phyloP scores from a whole-genome alignment of 2,888 invertebrate genomes.

The Oscheius sp. region DNA sequence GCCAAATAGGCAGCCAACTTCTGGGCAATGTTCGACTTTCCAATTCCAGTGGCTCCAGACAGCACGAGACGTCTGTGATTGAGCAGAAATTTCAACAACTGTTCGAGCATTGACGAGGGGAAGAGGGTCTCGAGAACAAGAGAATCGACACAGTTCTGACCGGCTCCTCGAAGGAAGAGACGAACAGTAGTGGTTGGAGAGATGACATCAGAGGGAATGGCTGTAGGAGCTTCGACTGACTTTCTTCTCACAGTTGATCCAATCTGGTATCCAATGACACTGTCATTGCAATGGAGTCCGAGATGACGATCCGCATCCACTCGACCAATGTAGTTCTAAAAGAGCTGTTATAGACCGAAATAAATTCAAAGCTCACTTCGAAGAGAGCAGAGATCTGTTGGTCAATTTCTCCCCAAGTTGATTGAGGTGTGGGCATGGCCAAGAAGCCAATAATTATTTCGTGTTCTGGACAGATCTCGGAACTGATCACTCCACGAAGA shows the following conservation, averaged over 20 bases:
- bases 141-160: slow-evolving; percentile 88
- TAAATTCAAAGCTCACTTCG: slow-evolving; percentile 37
- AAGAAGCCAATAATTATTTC: slow-evolving; percentile 70
- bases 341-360: slow-evolving; percentile 4
- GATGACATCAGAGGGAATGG: slow-evolving; percentile 56
- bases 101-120: slow-evolving; percentile 80
- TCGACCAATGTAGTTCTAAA: slow-evolving; percentile 86
- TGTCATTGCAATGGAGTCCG: slow-evolving; percentile 83
- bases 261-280: slow-evolving; percentile 91
- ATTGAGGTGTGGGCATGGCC: slow-evolving; percentile 49
- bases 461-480: slow-evolving; percentile 55
- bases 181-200: slow-evolving; percentile 62
- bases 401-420: slow-evolving; percentile 67
- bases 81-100: slow-evolving; percentile 87
- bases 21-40: slow-evolving; percentile 87
- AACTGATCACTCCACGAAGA: slow-evolving; percentile 56
- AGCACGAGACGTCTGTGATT: slow-evolving; percentile 93
- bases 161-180: slow-evolving; percentile 77
- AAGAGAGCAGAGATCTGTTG: slow-evolving; percentile 58
- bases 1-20: slow-evolving; percentile 92
- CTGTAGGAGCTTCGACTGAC: neutral
- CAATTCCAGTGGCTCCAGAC: slow-evolving; percentile 82
- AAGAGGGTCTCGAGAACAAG: slow-evolving; percentile 76
- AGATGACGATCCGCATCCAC: slow-evolving; percentile 92
- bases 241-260: slow-evolving; percentile 74